These are phyloP conservation scores for Falco punctatus DNA, from an alignment of 2,113 vertebrate genomes.

Conservation along the genomic window DNA sequence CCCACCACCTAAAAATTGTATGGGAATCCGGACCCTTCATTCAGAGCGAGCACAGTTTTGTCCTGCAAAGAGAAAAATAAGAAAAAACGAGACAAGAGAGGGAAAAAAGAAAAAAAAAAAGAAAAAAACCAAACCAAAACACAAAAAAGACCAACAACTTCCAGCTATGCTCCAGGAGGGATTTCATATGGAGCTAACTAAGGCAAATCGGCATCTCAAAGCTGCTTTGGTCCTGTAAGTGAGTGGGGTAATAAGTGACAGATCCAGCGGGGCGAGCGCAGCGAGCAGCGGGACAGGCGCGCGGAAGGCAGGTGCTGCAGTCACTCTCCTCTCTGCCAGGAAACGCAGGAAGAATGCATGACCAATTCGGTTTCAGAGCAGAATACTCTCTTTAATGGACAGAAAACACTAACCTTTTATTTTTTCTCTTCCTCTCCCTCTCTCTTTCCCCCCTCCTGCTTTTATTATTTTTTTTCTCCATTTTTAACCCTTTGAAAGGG, in stretches of 20 bases:
- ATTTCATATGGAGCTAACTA: conserved; percentile 46
- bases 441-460: not conserved
- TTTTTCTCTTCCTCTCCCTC: conserved; percentile 54
- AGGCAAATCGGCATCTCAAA: conserved; percentile 8
- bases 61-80: not conserved
- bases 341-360: conserved; percentile 84
- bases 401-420: conserved; percentile 85
- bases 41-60: not conserved
- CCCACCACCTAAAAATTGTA: not conserved
- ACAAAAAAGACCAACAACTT: not conserved
- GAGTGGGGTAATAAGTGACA: conserved; percentile 76
- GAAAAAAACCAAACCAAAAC: too few relatives aligned
- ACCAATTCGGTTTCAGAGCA: conserved; percentile 82
- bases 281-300: not conserved
- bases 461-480: not conserved
- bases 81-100: too few relatives aligned
- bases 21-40: not conserved
- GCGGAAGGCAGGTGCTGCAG: conserved; percentile 78
- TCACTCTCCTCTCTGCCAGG: conserved; percentile 75
- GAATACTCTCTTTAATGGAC: conserved; percentile 82
- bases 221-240: conserved; percentile 39
- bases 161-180: not conserved
- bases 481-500: conserved; percentile 74
- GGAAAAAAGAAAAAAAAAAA: too few relatives aligned
- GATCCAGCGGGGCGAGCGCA: conserved; percentile 48